These are phyloP conservation scores for Palloptera scutellata DNA, from an alignment of 2,888 invertebrate species.

Conservation along the genomic window DNA sequence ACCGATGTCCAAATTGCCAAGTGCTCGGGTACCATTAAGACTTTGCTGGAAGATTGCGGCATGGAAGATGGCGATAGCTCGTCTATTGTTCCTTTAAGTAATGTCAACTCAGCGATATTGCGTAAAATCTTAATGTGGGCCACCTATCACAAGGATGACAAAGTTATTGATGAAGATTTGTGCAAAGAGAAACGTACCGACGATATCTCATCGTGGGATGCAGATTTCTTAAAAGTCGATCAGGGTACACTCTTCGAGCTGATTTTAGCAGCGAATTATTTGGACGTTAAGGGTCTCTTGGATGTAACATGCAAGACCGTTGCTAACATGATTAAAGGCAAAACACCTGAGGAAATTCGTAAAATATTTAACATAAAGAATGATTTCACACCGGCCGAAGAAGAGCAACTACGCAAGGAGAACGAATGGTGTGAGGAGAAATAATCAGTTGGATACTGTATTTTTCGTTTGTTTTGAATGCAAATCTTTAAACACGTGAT, in stretches of 20 bases:
- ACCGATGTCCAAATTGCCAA: conserved; percentile 97
- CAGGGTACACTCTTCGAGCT: conserved; percentile 96
- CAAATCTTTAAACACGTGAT: too few relatives aligned
- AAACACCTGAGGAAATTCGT: conserved; percentile 96
- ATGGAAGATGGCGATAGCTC: conserved; percentile 93
- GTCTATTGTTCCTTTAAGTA: conserved; percentile 88
- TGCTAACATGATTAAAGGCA: conserved; percentile 98
- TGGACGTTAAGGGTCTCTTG: conserved; percentile 93
- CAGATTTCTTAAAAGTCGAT: conserved; percentile 98
- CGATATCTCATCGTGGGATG: conserved; percentile 99
- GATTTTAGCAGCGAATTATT: conserved; percentile 95
- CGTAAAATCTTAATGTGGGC: conserved; percentile 95
- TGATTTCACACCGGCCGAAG: conserved; percentile 94
- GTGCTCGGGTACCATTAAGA: conserved; percentile 97
- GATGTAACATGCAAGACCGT: conserved; percentile 99
- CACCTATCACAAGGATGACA: conserved; percentile 93
- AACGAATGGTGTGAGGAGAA: conserved; percentile 79
- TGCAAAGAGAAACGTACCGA: conserved; percentile 98
- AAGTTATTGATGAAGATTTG: conserved; percentile 96
- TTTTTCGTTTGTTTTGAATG: too few relatives aligned
- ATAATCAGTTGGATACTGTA: conserved; percentile 33
- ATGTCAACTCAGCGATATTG: conserved; percentile 96
- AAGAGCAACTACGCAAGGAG: conserved; percentile 96
- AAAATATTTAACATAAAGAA: conserved; percentile 98
- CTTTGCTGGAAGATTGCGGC: conserved; percentile 94